Conservation (phyloP, 2,888 invertebrate species). For the Xylota sylvarum region DNA sequence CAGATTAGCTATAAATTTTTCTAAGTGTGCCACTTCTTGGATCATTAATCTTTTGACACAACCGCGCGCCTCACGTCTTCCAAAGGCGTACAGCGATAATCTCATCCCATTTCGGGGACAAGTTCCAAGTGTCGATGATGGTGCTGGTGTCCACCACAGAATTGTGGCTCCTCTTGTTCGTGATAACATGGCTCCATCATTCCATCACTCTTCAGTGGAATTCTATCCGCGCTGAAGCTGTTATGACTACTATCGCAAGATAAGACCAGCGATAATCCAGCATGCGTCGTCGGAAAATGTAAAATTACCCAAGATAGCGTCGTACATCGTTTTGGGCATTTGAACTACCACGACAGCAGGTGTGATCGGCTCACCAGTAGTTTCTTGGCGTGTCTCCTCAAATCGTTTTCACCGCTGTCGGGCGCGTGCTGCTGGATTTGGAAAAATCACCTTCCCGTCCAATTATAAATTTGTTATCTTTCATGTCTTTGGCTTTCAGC, state of each 20-base stretch:
- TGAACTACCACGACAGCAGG: slow-evolving; percentile 14
- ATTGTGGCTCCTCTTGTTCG: slow-evolving; percentile 1
- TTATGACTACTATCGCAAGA: slow-evolving; percentile 37
- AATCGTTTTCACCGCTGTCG: neutral
- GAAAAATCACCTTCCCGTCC: slow-evolving; percentile 21
- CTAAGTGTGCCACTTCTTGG: neutral
- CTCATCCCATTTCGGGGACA: slow-evolving; percentile 12
- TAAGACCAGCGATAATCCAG: slow-evolving; percentile 40
- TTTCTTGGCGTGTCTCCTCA: neutral
- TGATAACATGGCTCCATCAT: slow-evolving; percentile 25
- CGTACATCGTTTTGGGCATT: slow-evolving; percentile 57
- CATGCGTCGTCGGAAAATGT: slow-evolving; percentile 51
- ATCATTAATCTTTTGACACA: slow-evolving; percentile 20
- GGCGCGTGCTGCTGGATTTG: slow-evolving; percentile 47
- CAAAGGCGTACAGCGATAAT: neutral
- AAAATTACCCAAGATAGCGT: slow-evolving; percentile 55
- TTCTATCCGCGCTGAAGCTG: neutral
- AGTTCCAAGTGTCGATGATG: neutral
- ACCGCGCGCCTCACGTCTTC: neutral
- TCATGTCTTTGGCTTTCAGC: slow-evolving; percentile 56
- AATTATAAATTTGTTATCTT: slow-evolving; percentile 71
- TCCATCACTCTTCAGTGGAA: slow-evolving; percentile 22
- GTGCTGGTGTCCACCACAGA: slow-evolving; percentile 4
- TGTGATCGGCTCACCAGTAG: slow-evolving; percentile 3
- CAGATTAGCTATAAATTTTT: neutral